phyloP scores from a whole-genome alignment of 2,113 vertebrate species.

The Anguilla japonica region DNA sequence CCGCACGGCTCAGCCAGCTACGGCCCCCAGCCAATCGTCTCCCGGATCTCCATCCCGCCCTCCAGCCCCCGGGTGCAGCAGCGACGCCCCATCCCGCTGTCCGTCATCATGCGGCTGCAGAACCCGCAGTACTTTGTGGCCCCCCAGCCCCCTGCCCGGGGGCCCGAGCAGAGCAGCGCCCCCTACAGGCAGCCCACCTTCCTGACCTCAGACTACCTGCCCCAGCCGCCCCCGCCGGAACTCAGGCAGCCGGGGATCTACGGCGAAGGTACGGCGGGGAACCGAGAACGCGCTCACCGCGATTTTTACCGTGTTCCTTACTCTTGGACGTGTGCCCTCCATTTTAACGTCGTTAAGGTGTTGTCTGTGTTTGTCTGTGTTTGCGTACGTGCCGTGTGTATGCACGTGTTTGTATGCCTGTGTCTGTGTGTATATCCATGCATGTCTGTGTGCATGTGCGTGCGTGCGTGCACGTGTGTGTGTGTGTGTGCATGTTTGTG shows the following conservation, averaged over 20 bases:
- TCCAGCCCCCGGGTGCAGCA: slow-evolving; percentile 45
- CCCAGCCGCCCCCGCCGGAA: slow-evolving; percentile 43
- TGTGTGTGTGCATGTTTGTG: background rate
- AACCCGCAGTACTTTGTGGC: slow-evolving; percentile 64
- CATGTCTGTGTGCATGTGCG: background rate
- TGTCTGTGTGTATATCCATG: background rate
- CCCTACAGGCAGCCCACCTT: slow-evolving; percentile 32
- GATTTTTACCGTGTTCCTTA: background rate
- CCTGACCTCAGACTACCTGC: slow-evolving; percentile 46
- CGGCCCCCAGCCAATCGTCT: slow-evolving; percentile 70
- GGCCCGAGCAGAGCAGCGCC: slow-evolving; percentile 27
- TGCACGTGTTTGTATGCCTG: too few relatives aligned
- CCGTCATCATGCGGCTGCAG: slow-evolving; percentile 85
- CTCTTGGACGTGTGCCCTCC: background rate
- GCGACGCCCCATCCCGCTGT: slow-evolving; percentile 78
- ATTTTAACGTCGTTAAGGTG: background rate
- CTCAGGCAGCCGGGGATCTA: slow-evolving; percentile 59
- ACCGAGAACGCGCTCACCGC: background rate
- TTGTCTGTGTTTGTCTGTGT: background rate
- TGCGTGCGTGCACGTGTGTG: background rate
- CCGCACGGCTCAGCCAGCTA: slow-evolving; percentile 42
- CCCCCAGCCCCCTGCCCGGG: background rate
- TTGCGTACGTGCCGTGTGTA: background rate
- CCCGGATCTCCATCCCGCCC: slow-evolving; percentile 82
- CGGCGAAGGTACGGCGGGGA: slow-evolving; percentile 58